Conservation (phyloP, 2,113 vertebrate genomes). For the Eolophus roseicapilla region DNA sequence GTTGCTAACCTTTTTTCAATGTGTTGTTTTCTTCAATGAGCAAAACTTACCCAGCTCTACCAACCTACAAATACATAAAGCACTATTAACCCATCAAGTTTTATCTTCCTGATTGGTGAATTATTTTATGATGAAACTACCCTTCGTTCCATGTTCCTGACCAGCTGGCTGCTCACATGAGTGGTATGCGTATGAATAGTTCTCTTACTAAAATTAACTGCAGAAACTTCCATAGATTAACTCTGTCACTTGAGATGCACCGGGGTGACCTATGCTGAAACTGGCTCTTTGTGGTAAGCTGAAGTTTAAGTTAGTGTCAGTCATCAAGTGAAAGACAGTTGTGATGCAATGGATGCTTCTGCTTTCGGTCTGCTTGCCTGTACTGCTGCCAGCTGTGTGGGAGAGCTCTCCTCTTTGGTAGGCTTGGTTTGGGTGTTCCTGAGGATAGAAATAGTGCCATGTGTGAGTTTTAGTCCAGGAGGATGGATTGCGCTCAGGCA, state of each 20-base stretch:
- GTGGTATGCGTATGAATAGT: not conserved
- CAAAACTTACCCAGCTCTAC: not conserved
- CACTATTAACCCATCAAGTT: not conserved
- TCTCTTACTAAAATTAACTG: slow-evolving; percentile 24
- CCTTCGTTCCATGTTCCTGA: not conserved
- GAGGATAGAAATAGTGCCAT: not conserved
- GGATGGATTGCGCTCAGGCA: not conserved
- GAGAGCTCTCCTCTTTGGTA: not conserved
- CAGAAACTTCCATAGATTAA: not conserved
- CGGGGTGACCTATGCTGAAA: not conserved
- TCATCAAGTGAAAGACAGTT: not conserved
- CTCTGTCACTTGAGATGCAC: not conserved
- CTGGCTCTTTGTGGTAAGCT: not conserved
- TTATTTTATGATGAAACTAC: not conserved
- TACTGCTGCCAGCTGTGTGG: not conserved
- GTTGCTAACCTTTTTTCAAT: not conserved
- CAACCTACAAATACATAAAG: not conserved
- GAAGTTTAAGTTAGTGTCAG: not conserved
- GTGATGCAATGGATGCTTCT: not conserved
- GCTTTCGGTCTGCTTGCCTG: rapidly evolving
- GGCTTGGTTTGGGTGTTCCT: not conserved
- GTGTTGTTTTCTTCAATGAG: not conserved
- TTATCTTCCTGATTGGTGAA: not conserved
- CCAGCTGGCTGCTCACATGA: not conserved
- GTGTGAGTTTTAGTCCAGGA: not conserved